phyloP scores from a whole-genome alignment of 2,888 invertebrate species.

The Sepiola atlantica region DNA sequence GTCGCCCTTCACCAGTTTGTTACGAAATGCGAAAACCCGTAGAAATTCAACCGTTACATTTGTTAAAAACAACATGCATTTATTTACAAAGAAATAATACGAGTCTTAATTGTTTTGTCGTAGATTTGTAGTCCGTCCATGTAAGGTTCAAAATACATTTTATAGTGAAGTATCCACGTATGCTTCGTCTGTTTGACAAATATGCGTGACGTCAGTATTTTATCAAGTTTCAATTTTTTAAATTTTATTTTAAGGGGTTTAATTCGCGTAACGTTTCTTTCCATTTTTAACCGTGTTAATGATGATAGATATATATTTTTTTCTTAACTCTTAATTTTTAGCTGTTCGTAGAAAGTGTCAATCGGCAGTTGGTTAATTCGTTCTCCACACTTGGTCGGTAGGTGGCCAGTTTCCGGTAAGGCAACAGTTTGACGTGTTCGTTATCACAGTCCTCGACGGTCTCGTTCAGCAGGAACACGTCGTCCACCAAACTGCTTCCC shows the following conservation, averaged over 20 bases:
- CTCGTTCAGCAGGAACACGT: background rate
- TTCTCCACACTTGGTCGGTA: background rate
- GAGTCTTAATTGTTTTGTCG: background rate
- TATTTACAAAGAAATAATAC: background rate
- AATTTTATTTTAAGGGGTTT: background rate
- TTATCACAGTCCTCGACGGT: background rate
- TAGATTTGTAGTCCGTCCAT: background rate
- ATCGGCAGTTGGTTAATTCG: background rate
- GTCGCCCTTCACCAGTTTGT: no score
- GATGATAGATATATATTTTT: background rate
- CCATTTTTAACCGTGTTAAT: background rate
- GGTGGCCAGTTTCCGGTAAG: background rate
- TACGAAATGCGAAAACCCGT: no score
- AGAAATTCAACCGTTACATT: no score
- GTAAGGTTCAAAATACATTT: background rate
- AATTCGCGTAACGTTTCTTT: background rate
- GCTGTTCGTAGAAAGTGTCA: background rate
- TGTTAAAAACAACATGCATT: no score
- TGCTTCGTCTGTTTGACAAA: background rate
- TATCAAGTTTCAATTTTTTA: background rate
- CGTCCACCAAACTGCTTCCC: background rate
- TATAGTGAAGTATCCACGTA: background rate
- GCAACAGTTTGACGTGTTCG: constrained; percentile 8
- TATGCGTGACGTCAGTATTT: background rate
- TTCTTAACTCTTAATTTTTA: no score